Evolutionary conservation across 1,140 invertebrate genomes (phyloP).

Genomic region (Cephus cinctus): DNA sequence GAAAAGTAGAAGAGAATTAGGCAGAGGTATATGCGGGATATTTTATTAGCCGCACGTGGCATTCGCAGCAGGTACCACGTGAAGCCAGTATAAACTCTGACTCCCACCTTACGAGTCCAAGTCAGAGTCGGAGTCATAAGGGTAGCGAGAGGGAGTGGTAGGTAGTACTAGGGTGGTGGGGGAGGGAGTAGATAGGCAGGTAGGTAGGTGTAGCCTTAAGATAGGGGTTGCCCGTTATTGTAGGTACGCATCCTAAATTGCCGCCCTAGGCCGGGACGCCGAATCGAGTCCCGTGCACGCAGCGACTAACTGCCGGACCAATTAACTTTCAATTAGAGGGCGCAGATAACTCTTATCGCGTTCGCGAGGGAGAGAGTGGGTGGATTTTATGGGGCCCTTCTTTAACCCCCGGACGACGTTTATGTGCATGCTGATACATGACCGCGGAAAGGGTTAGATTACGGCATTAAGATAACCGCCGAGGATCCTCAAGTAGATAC

Average conservation of each 20-base stretch:
- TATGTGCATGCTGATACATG: slow-evolving; percentile 48
- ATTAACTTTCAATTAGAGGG: slow-evolving; percentile 54
- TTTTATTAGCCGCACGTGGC: slow-evolving; percentile 44
- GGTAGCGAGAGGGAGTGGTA: no score
- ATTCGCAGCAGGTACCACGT: slow-evolving; percentile 23
- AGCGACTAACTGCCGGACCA: slow-evolving; percentile 43
- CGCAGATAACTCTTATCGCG: slow-evolving; percentile 53
- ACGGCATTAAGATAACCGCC: no score
- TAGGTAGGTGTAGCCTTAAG: slow-evolving; percentile 11
- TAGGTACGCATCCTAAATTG: slow-evolving; percentile 41
- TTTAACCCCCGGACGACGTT: slow-evolving; percentile 44
- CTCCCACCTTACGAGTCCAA: no score
- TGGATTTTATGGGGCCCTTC: slow-evolving; percentile 41
- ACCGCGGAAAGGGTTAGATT: slow-evolving; percentile 46
- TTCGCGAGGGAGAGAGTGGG: slow-evolving; percentile 42
- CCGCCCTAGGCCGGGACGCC: slow-evolving; percentile 34
- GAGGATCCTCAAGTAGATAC: no score
- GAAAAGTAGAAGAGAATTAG: no score
- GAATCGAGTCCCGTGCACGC: slow-evolving; percentile 3
- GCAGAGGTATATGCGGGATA: slow-evolving; percentile 21
- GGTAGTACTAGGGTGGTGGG: no score
- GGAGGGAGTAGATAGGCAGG: slow-evolving; percentile 6
- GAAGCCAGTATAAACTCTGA: no score
- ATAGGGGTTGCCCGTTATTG: slow-evolving; percentile 41
- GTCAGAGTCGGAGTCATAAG: no score